Base-by-base conservation (phyloP, 2,888 invertebrate genomes). In the Pseudococcus jackbeardsleyi region DNA sequence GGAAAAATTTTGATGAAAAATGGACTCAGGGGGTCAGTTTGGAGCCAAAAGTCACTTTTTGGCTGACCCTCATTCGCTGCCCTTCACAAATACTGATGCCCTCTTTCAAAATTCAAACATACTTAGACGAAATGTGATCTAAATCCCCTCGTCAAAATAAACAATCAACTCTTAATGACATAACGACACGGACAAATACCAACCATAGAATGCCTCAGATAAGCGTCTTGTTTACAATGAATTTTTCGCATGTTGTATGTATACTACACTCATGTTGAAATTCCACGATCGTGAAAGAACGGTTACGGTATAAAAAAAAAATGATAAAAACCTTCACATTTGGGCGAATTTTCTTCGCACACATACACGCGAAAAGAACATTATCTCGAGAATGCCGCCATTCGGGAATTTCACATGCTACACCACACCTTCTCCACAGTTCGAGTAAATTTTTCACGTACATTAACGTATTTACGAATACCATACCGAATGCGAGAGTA, bases 381-480 rank as follows among this genome's bases (percentile, higher is more conserved):
- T 33, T 72, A 72, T 72, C 68, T 72, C 33, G 15, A 72, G 26
- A 72, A 72, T 72, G 68, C 33, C 68, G 33, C 26, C 68, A 33
- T 15, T 33, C 12, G 6, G 33, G 68, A 72, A 72, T 72, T 72
- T 72, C 15, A 33, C 68, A 5, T 33, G 64, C 19, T 12, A 64
- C 19, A 15, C 11, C 68, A 15, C 68, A 26, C 33, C 68, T 72
- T 72, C 26, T 5, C 33, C 12, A 19, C 15, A 12, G 12, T 33
- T 33, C 3, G 26, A 15, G n/a, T 72, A 12, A 72, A 26, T 72
- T 72, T 72, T 33, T 72, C 68, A 72, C 68, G 68, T 15, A 15
- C 12, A 72, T 7, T 64, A 22, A 22, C 11, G 68, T 22, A 12
- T 19, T 15, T 54, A 17, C 17, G 11, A n/a, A 19, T 19, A 19